phyloP scores from a whole-genome alignment of 2,113 vertebrate genomes.

The Agapornis roseicollis region DNA sequence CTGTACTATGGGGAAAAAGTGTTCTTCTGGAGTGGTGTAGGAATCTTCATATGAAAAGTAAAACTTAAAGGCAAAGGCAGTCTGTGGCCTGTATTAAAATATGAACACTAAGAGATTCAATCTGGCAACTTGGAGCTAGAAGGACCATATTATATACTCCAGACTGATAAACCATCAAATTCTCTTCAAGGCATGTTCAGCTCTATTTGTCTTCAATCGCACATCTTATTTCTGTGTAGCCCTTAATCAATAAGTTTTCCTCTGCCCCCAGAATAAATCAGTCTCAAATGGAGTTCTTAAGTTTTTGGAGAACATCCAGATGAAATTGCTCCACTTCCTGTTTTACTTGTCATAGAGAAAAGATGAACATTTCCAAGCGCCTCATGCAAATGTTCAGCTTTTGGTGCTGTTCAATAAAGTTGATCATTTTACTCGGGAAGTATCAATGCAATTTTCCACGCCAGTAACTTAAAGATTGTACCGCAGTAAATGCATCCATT shows the following conservation, averaged over 20 bases:
- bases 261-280: neutral
- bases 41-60: neutral
- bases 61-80: neutral
- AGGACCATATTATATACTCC: neutral
- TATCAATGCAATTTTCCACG: slow-evolving; percentile 65
- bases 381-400: slow-evolving; percentile 38
- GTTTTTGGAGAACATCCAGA: neutral
- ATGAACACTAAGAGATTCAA: neutral
- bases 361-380: slow-evolving; percentile 16
- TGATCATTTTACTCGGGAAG: slow-evolving; percentile 45
- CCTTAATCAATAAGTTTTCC: neutral
- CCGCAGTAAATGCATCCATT: neutral
- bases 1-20: neutral
- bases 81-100: neutral
- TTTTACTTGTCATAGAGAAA: neutral
- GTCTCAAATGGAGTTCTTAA: slow-evolving; percentile 8
- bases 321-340: neutral
- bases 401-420: slow-evolving; percentile 50
- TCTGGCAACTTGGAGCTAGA: neutral
- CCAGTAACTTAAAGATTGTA: slow-evolving; percentile 47
- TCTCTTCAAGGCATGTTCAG: neutral
- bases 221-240: neutral
- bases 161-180: neutral
- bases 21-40: neutral
- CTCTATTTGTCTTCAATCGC: neutral